Evolutionary conservation across 2,888 invertebrate genomes (phyloP).

Genomic region (Stenurella melanura): DNA sequence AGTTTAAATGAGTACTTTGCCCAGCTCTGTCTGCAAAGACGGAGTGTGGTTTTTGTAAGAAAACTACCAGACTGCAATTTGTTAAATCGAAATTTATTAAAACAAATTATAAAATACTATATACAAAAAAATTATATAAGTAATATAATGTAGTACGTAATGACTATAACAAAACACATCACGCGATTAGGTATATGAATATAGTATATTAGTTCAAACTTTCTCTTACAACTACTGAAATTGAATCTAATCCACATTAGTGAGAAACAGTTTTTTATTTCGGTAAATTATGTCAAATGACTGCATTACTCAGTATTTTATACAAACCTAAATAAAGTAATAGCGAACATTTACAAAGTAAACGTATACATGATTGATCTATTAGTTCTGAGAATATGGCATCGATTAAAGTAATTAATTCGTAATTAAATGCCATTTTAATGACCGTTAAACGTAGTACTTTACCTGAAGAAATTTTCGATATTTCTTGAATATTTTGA

Average conservation of each 20-base stretch:
- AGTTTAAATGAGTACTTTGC: too few species aligned
- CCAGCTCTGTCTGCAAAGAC: too few species aligned
- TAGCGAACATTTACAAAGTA: not conserved
- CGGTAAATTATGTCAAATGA: slow-evolving; percentile 2
- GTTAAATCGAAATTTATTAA: not conserved
- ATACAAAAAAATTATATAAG: not conserved
- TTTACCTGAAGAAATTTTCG: too few species aligned
- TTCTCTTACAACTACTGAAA: slow-evolving; percentile 10
- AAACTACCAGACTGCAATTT: not conserved
- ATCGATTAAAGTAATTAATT: not conserved
- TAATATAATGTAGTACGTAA: not conserved
- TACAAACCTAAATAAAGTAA: not conserved
- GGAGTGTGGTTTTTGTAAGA: not conserved
- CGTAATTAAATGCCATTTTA: not conserved
- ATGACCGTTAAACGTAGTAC: not conserved
- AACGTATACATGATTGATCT: not conserved
- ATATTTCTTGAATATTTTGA: too few species aligned
- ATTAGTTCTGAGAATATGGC: not conserved
- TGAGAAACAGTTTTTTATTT: not conserved
- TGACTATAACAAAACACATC: not conserved
- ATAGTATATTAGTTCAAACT: not conserved
- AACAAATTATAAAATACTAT: not conserved
- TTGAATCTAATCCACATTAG: slow-evolving; percentile 10
- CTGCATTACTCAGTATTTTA: not conserved
- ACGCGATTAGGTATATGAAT: not conserved